Base-by-base conservation (phyloP, 2,113 vertebrate species). In the Brachyistius frenatus region DNA sequence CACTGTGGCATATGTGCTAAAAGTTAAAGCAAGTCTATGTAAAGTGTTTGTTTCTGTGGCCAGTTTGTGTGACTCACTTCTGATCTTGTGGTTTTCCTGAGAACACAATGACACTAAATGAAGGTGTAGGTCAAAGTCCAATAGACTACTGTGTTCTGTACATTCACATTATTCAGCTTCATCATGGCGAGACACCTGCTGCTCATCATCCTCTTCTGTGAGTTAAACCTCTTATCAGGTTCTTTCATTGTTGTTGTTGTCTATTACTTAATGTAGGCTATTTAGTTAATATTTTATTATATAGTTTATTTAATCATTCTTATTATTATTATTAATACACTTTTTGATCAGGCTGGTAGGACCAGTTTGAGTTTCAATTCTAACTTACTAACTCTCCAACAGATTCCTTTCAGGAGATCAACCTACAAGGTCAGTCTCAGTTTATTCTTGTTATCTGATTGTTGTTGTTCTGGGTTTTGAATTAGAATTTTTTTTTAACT, bases 201-300 rank as follows among this genome's bases (percentile, higher is more conserved):
- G 32, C 58, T 85, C 8, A 2, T 66, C 54, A 11, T 82, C 63
- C 39, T 88, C 37, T 50, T 73, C 7, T 31, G 79, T 85, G 15
- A 64, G 79, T 82, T 1, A 2, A 50, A 0, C 35, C 2, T 55
- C 1, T 4, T 62, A 11, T 63, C 23, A 10, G 32, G 33, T 53
- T 44, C 11, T 31, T 6, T 2, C 1, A 50, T 30, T 15, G 32
- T 41, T 7, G 9, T 5, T 41, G 9, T 5, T 6, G 39, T 2
- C 39, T 41, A 23, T 23, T 23, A 23, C 23, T 23, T 23, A 23
- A 23, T 23, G 23, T 23, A 23, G 23, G 23, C 23, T 23, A 23
- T 23, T 23, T 23, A 23, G 23, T 23, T 23, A 23, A 23, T 23
- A 23, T 23, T 23, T 23, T 23, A 23, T 23, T 23, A 23, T 23